phyloP scores from a whole-genome alignment of 2,113 vertebrate genomes.

The Gobius niger region DNA sequence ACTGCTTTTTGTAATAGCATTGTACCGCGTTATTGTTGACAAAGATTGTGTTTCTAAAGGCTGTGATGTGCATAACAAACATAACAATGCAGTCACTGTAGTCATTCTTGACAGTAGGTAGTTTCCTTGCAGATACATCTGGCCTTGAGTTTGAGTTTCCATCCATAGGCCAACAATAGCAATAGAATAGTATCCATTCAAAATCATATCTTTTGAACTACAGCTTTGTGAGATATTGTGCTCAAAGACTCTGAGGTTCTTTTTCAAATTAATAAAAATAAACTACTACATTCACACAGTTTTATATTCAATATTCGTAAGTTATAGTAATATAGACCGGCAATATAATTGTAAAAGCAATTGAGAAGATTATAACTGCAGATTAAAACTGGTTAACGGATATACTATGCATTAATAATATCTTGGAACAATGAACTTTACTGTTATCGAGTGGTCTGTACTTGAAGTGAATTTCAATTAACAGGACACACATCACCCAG shows the following conservation, averaged over 20 bases:
- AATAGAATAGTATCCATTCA: no score
- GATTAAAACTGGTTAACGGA: slow-evolving; percentile 30
- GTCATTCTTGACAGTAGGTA: neutral
- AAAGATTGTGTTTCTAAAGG: neutral
- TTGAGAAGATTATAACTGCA: slow-evolving; percentile 36
- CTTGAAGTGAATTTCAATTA: slow-evolving; percentile 27
- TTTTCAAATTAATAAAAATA: neutral
- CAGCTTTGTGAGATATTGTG: no score
- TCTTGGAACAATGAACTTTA: slow-evolving; percentile 26
- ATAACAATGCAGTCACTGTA: neutral
- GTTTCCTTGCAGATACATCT: neutral
- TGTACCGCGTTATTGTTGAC: neutral
- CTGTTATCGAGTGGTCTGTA: slow-evolving; percentile 6
- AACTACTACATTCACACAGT: neutral
- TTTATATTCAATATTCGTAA: slow-evolving; percentile 3
- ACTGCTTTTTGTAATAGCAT: neutral
- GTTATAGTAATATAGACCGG: slow-evolving; percentile 14
- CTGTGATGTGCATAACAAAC: neutral
- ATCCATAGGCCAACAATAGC: neutral
- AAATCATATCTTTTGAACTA: no score
- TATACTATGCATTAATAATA: neutral
- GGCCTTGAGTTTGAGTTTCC: neutral
- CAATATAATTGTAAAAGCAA: slow-evolving; percentile 22
- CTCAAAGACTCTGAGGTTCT: neutral
- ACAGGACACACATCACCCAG: slow-evolving; percentile 27